Conservation (phyloP, 2,797 vertebrate species). For the Salarias fasciatus region DNA sequence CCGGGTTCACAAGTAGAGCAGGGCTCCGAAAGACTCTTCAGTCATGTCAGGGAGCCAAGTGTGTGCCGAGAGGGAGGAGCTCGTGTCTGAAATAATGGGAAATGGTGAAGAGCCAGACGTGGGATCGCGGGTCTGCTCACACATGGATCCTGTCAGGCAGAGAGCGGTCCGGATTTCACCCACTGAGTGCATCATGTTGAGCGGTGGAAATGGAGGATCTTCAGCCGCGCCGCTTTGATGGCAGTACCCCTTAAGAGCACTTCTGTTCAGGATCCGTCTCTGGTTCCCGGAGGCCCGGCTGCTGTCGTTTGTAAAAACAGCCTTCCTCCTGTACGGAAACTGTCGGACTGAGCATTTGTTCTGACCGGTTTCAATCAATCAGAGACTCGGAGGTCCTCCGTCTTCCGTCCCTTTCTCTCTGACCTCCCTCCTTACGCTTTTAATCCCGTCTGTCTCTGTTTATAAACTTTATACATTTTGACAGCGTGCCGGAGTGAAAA, state of each 20-base stretch:
- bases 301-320: conserved; percentile 60
- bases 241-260: conserved; percentile 67
- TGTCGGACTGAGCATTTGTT: no score
- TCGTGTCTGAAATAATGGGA: conserved; percentile 25
- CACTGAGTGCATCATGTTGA: conserved; percentile 48
- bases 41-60: conserved; percentile 38
- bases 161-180: conserved; percentile 31
- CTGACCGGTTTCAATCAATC: conserved; percentile 73
- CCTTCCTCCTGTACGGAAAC: conserved; percentile 57
- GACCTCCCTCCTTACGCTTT: conserved; percentile 77
- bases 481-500: conserved; percentile 58
- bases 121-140: conserved; percentile 19
- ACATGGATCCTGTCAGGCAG: conserved; percentile 31
- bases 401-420: conserved; percentile 51
- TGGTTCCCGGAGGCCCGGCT: conserved; percentile 36
- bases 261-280: conserved; percentile 51
- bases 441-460: conserved; percentile 79
- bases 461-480: conserved; percentile 77
- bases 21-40: conserved; percentile 25
- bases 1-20: conserved; percentile 27
- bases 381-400: conserved; percentile 55
- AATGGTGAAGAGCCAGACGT: conserved; percentile 12
- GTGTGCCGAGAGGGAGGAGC: conserved; percentile 2
- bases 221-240: conserved; percentile 63
- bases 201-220: conserved; percentile 60